Conservation (phyloP, 2,888 invertebrate genomes). For the Vanessa cardui region DNA sequence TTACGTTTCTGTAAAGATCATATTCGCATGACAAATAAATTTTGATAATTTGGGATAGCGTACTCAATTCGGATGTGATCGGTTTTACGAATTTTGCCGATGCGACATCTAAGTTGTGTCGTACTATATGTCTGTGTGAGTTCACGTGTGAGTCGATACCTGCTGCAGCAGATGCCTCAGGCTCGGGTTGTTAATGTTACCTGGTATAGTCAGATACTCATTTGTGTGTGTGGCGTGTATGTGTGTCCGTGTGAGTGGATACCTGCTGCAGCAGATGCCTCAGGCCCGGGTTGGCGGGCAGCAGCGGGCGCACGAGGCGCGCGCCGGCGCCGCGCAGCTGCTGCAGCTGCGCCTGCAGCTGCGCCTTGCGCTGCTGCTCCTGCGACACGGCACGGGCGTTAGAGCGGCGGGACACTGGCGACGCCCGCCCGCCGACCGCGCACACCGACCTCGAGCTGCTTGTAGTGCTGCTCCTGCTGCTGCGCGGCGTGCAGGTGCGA, state of each 20-base stretch:
- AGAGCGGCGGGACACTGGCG: not conserved
- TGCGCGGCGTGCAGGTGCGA: slow-evolving; percentile 89
- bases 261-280: slow-evolving; percentile 91
- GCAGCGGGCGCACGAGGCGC: slow-evolving; percentile 87
- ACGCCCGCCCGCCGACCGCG: no score
- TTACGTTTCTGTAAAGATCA: no score
- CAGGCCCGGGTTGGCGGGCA: slow-evolving; percentile 90
- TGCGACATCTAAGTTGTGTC: no score
- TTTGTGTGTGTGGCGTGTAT: slow-evolving; percentile 57
- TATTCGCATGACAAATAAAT: no score
- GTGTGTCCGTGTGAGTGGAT: not conserved
- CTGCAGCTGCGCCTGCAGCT: slow-evolving; percentile 52
- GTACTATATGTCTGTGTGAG: not conserved
- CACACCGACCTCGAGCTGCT: slow-evolving; percentile 86
- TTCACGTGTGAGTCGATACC: not conserved
- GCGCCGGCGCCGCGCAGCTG: slow-evolving; percentile 63
- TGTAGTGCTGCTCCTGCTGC: slow-evolving; percentile 91
- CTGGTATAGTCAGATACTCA: slow-evolving; percentile 53
- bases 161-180: slow-evolving; percentile 89
- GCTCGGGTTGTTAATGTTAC: slow-evolving; percentile 92
- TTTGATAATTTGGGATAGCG: no score
- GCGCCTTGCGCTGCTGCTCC: slow-evolving; percentile 71
- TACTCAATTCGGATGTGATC: no score
- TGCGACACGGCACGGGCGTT: not conserved
- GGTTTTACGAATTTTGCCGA: no score